These are phyloP conservation scores for Triplophysa dalaica DNA, from an alignment of 2,113 vertebrate species.

Conservation along the genomic window DNA sequence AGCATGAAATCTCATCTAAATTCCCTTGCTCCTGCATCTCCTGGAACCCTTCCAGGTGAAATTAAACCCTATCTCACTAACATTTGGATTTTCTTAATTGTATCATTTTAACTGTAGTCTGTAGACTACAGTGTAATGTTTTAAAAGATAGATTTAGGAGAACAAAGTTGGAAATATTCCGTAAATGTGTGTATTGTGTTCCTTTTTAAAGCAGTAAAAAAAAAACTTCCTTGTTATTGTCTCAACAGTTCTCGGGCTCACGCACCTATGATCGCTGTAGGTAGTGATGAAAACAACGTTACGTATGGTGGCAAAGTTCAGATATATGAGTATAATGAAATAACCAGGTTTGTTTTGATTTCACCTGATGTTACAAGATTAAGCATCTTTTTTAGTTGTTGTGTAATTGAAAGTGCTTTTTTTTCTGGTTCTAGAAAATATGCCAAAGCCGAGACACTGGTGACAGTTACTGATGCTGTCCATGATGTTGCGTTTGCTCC, in stretches of 20 bases:
- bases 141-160: no score
- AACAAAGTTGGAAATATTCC: no score
- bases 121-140: no score
- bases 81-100: no score
- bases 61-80: no score
- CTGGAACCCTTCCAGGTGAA: slow-evolving; percentile 97
- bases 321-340: slow-evolving; percentile 98
- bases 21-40: slow-evolving; percentile 98
- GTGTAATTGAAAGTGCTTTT: background rate
- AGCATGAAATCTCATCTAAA: slow-evolving; percentile 96
- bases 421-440: slow-evolving; percentile 82
- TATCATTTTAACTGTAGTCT: no score
- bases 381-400: background rate
- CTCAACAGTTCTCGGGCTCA: slow-evolving; percentile 86
- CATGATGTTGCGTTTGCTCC: slow-evolving; percentile 96
- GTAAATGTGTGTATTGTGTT: no score
- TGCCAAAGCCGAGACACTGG: slow-evolving; percentile 90
- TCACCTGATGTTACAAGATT: background rate
- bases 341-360: slow-evolving; percentile 80
- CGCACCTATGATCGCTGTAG: slow-evolving; percentile 94
- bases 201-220: no score
- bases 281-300: slow-evolving; percentile 91
- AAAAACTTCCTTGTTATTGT: background rate
- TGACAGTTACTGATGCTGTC: slow-evolving; percentile 93
- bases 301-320: slow-evolving; percentile 93